Base-by-base conservation (phyloP, 2,797 vertebrate genomes). In the Periophthalmus magnuspinnatus region DNA sequence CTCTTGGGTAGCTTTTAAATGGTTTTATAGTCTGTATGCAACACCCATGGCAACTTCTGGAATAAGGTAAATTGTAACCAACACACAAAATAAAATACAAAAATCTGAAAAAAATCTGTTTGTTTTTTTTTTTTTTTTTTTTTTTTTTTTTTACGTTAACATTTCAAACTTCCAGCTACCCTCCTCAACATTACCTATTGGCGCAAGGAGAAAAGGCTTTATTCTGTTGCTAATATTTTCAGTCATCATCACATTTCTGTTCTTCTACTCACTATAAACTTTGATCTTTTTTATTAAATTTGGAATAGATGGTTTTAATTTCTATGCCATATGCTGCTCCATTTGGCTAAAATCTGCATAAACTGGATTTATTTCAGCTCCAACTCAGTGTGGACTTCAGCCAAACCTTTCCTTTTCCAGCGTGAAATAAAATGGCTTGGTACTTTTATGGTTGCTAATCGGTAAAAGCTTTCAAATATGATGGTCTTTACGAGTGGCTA, bases 401-500 rank as follows among this genome's bases (percentile, higher is more conserved):
- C 41, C 61, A 52, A 75, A 65, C 61, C 16, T 0, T 5, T 24
- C 65, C 55, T 28, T 45, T 45, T 3, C 13, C 38, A 41, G 11
- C 41, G 38, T 14, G 38, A 41, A 41, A 41, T 41, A 41, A 41
- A 41, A 41, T 41, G 5, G 58, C 24, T 38, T 13, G 19, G 19
- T 45, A 62, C 48, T 52, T 79, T 16, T 19, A 13, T 28, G 22
- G 45, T 32, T 5, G 34, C 61, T 64, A 77, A 64, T 50, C 38
- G 33, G 3, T 13, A 47, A 22, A 22, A 17, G 34, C 64, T 65
- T 78, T 67, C 67, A 74, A 74, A 72, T 45, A 45, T 50, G 59
- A 65, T 56, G 57, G 19, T 38, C 52, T 74, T 75, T 72, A 62
- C 60, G 13, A 45, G 16, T 19, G 32, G 63, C 64, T 73, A 64